A percentile compares a stretch with the other conserved stretches of the same genome.
These are phyloP conservation scores for Drosophila kepulauana DNA, from an alignment of 1,140 invertebrate species.

Conservation along the genomic window DNA sequence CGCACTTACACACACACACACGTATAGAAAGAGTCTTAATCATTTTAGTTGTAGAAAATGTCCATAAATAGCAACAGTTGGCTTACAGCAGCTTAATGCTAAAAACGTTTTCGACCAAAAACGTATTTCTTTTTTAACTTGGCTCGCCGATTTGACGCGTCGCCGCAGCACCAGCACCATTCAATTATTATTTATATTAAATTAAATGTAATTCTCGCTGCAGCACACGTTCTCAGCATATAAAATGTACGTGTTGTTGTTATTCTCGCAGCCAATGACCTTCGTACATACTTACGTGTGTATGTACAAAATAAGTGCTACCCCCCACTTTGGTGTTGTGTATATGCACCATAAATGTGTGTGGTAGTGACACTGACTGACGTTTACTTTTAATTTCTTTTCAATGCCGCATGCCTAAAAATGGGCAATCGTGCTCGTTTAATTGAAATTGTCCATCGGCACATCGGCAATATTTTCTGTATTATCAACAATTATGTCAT, in stretches of 20 bases:
- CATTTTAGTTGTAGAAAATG: constrained; percentile 29
- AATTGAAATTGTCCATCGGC: constrained; percentile 48
- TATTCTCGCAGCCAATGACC: constrained; percentile 48
- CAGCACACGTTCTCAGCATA: constrained; percentile 23
- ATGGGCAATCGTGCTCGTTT: constrained; percentile 59
- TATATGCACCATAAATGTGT: constrained; percentile 23
- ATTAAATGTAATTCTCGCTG: constrained; percentile 40
- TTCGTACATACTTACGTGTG: constrained; percentile 18
- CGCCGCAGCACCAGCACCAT: constrained; percentile 6
- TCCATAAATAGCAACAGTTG: constrained; percentile 59
- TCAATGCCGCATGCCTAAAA: constrained; percentile 75
- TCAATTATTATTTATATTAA: constrained; percentile 57
- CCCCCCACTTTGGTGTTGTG: constrained; percentile 42
- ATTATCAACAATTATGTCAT: constrained; percentile 80
- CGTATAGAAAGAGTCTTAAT: not conserved
- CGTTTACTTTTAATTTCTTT: constrained; percentile 83
- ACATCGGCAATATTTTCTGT: constrained; percentile 48
- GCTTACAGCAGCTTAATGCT: constrained; percentile 46
- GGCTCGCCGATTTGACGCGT: constrained; percentile 35
- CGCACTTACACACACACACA: constrained; percentile 15
- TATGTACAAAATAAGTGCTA: constrained; percentile 6
- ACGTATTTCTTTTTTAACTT: constrained; percentile 47
- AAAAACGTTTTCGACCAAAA: constrained; percentile 63
- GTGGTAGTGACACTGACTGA: constrained; percentile 34
- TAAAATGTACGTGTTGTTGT: constrained; percentile 2